Conservation (phyloP, 2,888 invertebrate genomes). For the Drosophila barbarae region DNA sequence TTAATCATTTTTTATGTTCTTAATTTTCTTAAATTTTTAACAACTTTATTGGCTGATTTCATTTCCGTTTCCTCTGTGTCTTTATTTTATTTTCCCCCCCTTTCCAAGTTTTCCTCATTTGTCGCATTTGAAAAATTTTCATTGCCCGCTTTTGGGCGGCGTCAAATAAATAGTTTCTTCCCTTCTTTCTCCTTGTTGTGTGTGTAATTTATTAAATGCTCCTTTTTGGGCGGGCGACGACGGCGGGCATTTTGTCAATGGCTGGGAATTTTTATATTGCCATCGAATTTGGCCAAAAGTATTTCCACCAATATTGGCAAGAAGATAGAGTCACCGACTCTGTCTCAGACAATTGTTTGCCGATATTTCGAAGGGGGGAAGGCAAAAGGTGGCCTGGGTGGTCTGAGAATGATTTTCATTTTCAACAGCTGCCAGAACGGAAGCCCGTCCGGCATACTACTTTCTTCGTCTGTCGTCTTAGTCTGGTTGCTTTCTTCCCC, state of each 20-base stretch:
- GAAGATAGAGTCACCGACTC: conserved; percentile 15
- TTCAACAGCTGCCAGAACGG: conserved; percentile 63
- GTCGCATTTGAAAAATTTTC: conserved; percentile 59
- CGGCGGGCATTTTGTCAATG: conserved; percentile 45
- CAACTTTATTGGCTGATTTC: conserved; percentile 16
- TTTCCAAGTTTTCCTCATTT: conserved; percentile 29
- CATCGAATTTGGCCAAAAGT: conserved; percentile 52
- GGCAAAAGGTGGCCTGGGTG: not conserved
- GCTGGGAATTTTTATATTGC: conserved; percentile 68
- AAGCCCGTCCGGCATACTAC: conserved; percentile 63
- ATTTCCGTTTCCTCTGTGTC: conserved; percentile 7
- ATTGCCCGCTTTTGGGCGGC: conserved; percentile 65
- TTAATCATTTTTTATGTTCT: not conserved
- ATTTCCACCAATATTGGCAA: conserved; percentile 43
- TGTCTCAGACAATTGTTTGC: conserved; percentile 46
- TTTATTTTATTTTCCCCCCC: not conserved
- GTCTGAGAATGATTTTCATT: conserved; percentile 57
- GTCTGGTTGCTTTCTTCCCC: conserved; percentile 15
- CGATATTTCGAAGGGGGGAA: conserved; percentile 48
- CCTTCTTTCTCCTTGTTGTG: conserved; percentile 45
- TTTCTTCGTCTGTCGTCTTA: conserved; percentile 49
- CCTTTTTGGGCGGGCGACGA: not conserved
- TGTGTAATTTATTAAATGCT: conserved; percentile 63
- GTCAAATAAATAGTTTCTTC: conserved; percentile 39
- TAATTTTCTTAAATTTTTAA: not conserved